phyloP scores from a whole-genome alignment of 2,113 vertebrate species.

The Dendrocopos noguchii region DNA sequence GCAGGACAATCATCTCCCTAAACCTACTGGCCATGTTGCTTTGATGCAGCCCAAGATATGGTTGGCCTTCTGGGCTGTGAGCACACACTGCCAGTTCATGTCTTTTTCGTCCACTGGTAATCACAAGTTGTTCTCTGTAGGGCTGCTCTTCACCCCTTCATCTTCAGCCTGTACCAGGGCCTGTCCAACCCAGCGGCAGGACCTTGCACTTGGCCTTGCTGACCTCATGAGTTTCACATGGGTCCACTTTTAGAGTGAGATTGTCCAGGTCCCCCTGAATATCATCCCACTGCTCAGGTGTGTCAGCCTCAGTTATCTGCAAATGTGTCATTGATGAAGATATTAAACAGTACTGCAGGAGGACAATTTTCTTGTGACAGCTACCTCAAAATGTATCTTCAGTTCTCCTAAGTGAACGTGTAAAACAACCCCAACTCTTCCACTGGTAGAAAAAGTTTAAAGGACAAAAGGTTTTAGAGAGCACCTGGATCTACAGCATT shows the following conservation, averaged over 20 bases:
- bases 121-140: not conserved
- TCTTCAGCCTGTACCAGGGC: not conserved
- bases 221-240: not conserved
- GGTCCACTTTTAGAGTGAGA: not conserved
- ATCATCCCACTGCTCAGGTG: not conserved
- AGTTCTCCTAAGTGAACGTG: not conserved
- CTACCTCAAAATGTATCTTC: not conserved
- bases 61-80: not conserved
- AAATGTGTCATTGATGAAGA: not conserved
- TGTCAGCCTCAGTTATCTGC: not conserved
- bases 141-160: not conserved
- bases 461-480: not conserved
- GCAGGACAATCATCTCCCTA: not conserved
- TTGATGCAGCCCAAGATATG: too few species aligned
- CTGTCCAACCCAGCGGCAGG: not conserved
- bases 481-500: not conserved
- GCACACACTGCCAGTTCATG: too few species aligned
- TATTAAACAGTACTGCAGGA: not conserved
- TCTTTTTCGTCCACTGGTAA: too few species aligned
- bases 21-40: not conserved
- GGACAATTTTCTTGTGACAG: not conserved
- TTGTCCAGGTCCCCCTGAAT: not conserved
- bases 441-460: not conserved
- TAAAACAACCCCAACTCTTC: not conserved
- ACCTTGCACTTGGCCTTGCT: not conserved